Evolutionary conservation across 2,888 invertebrate genomes (phyloP), one percentile per base, ranked within the genome.

Genomic region (Hetaerina titia): DNA sequence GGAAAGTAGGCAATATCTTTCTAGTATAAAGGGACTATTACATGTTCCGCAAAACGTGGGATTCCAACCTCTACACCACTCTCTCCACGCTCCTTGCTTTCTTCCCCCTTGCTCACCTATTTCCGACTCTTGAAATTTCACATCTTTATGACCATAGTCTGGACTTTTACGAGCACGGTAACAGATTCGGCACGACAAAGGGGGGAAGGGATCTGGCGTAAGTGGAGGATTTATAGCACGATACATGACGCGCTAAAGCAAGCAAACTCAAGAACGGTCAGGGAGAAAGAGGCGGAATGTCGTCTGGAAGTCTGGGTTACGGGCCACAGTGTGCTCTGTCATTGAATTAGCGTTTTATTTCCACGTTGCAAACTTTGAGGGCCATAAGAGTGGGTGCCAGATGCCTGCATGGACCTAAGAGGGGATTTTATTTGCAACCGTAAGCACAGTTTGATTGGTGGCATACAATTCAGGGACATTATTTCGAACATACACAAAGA

Each of bases 231-330:
- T 81, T 81, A 81, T 81, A 31, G 15, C 11, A 15, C 81, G 31
- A 81, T 81, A 31, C 81, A 81, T 81, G 81, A 81, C 81, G 81
- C 81, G 81, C 81, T 81, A 31, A 81, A 81, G 31, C 81, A 81
- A 31, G 81, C 74, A 25, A 25, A 74, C 25, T n/a, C 74, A 25
- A 25, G 74, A 31, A 31, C 81, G 81, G 81, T 81, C 81, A 31
- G 81, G 69, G 13, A 81, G 81, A 81, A 81, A 69, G 17, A 45
- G 45, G 45, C 45, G 45, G 45, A 6, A 31, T 31, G 81, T 31
- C 81, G 81, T 81, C 81, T 81, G 81, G 81, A 81, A 31, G 81
- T 81, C 81, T 81, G 81, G 81, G 81, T 81, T 31, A 81, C 81
- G 81, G 81, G 81, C 31, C 7, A 13, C 81, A 81, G 5, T 13